Percentiles rank a stretch among this genome's conserved stretches.
These are phyloP conservation scores for Australoheros scitulus DNA, from an alignment of 2,113 vertebrate species.

Conservation along the genomic window DNA sequence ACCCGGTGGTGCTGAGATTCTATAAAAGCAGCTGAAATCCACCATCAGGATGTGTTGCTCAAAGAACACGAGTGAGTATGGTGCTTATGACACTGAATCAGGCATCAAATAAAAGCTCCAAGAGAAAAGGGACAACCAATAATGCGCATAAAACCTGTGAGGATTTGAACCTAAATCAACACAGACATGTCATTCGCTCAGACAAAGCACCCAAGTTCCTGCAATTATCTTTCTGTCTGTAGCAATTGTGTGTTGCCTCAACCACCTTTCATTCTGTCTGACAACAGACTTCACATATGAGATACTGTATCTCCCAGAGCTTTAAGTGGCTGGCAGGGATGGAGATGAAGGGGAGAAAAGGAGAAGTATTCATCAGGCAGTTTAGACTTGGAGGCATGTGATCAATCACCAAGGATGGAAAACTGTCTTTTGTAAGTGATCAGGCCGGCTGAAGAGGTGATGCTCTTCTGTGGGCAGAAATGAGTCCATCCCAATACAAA, in stretches of 20 bases:
- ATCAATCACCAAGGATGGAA: constrained; percentile 48
- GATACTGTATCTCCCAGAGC: constrained; percentile 44
- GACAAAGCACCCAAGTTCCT: constrained; percentile 44
- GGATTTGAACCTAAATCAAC: constrained; percentile 59
- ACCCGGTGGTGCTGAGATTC: constrained; percentile 7
- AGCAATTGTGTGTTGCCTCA: constrained; percentile 49
- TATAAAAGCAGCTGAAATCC: not conserved
- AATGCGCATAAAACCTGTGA: constrained; percentile 18
- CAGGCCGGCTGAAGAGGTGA: not conserved
- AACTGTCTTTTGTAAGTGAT: constrained; percentile 34
- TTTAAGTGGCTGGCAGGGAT: constrained; percentile 48
- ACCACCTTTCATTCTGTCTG: constrained; percentile 48
- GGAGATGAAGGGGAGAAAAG: constrained; percentile 40
- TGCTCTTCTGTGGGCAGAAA: constrained; percentile 8
- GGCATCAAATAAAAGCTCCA: constrained; percentile 19
- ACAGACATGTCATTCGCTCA: constrained; percentile 52
- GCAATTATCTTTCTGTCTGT: constrained; percentile 71
- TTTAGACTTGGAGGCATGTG: constrained; percentile 44
- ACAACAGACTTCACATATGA: constrained; percentile 58
- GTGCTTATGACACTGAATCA: constrained; percentile 47
- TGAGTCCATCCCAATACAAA: not conserved
- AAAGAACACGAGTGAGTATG: not conserved
- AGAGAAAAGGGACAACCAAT: constrained; percentile 31
- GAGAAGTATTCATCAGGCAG: constrained; percentile 34
- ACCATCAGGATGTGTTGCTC: not conserved